Conservation (phyloP, 2,113 vertebrate species). For the Alces alces region DNA sequence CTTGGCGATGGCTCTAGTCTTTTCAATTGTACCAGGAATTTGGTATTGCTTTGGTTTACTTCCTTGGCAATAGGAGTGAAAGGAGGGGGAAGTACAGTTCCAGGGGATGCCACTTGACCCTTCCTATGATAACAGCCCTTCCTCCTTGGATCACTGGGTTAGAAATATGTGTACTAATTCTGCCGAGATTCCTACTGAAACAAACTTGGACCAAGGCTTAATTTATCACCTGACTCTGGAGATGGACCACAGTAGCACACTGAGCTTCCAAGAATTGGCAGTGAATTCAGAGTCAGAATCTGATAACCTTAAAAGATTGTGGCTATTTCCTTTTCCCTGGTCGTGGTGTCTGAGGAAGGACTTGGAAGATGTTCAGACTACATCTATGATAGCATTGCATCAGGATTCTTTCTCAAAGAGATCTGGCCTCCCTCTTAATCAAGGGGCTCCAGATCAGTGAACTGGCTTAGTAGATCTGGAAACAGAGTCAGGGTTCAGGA, state of each 20-base stretch:
- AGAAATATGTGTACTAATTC: slow-evolving; percentile 25
- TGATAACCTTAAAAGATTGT: neutral
- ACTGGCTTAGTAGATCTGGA: neutral
- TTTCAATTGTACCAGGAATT: neutral
- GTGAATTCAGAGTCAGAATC: neutral
- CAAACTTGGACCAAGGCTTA: neutral
- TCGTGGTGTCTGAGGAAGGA: neutral
- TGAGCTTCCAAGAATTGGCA: neutral
- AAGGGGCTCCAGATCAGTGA: neutral
- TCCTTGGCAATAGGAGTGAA: neutral
- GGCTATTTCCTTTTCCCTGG: neutral
- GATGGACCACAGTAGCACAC: neutral
- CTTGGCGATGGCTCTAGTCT: neutral
- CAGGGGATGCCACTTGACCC: neutral
- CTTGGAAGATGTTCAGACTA: neutral
- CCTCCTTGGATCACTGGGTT: neutral
- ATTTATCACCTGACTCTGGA: neutral
- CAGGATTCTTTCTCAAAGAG: neutral
- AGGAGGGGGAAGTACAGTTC: neutral
- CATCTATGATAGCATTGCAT: neutral
- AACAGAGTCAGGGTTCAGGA: neutral
- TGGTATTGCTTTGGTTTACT: neutral
- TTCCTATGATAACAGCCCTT: neutral
- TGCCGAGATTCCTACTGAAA: neutral
- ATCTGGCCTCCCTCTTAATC: neutral